Percentiles rank a stretch among this genome's conserved stretches.
Evolutionary conservation across 2,113 vertebrate genomes (phyloP).

Genomic region (Lophotis ruficrista): DNA sequence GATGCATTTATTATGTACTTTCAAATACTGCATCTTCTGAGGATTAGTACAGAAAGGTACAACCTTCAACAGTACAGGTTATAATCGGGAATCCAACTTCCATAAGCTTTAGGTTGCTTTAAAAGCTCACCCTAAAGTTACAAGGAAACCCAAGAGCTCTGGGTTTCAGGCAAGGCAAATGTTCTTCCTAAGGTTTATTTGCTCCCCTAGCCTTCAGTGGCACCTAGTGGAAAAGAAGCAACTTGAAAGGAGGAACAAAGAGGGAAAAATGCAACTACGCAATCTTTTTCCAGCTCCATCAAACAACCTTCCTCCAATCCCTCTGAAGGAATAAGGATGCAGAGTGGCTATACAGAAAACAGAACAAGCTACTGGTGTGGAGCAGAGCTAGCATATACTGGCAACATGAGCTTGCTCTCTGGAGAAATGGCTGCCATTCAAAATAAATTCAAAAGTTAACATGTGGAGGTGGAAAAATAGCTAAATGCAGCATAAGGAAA

Average conservation of each 20-base stretch:
- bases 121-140: background rate
- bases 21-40: background rate
- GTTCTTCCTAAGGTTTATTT: background rate
- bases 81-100: background rate
- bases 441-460: background rate
- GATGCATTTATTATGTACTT: background rate
- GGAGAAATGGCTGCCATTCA: background rate
- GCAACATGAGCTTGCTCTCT: background rate
- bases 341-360: background rate
- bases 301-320: background rate
- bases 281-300: background rate
- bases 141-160: background rate
- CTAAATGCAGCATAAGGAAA: background rate
- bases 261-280: background rate
- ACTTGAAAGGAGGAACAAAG: background rate
- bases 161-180: background rate
- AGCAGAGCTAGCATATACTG: background rate
- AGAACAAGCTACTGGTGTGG: background rate
- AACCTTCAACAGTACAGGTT: background rate
- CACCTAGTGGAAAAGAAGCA: slow-evolving; percentile 63
- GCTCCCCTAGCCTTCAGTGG: slow-evolving; percentile 63
- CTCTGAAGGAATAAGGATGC: background rate
- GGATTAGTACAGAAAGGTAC: background rate
- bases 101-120: background rate
- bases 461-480: background rate